Base-by-base conservation (phyloP, 2,888 invertebrate species). In the Drosophila vallismaia region DNA sequence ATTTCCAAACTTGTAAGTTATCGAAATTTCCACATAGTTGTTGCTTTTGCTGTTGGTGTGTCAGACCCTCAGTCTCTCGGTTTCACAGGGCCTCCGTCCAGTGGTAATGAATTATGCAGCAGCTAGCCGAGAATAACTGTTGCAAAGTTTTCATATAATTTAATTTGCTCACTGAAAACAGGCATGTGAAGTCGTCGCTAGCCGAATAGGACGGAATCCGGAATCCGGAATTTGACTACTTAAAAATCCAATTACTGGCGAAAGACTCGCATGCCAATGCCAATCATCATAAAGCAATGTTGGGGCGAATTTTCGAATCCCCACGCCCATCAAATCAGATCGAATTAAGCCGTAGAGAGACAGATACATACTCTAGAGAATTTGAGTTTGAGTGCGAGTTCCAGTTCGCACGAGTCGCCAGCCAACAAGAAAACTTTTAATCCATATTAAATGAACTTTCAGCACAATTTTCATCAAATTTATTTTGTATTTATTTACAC, bases 31-130 rank as follows among this genome's bases (percentile, higher is more conserved):
- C 51, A 45, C 62, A 55, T 54, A 74, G 53, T 74, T 57, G 52
- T 42, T 59, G 49, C 50, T 42, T 42, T 42, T 68, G 52, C 33
- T 53, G 40, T 24, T 44, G 44, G 44, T 42, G 19, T 3, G 9
- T 38, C n/a, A 28, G 36, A 3, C 3, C 8, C 31, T 10, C 36
- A 36, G 36, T 5, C 24, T 24, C 14, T 19, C 1, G 4, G 44
- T 4, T 10, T 4, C 36, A 8, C 19, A 9, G 19, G 5, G 40
- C 8, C 29, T 24, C 42, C 36, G 60, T 28, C 49, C 76, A 36
- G 36, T 36, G 36, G 71, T 86, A 85, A 83, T 83, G 79, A 87
- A 83, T 87, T 87, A 87, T 83, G 87, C 82, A 87, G 82, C 62
- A 71, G 72, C 58, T 36, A 70, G 64, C 59, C 54, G 50, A 51